Evolutionary conservation across 1,140 invertebrate species (phyloP), one percentile per base, ranked within the genome.

Genomic region (Globodera rostochiensis): DNA sequence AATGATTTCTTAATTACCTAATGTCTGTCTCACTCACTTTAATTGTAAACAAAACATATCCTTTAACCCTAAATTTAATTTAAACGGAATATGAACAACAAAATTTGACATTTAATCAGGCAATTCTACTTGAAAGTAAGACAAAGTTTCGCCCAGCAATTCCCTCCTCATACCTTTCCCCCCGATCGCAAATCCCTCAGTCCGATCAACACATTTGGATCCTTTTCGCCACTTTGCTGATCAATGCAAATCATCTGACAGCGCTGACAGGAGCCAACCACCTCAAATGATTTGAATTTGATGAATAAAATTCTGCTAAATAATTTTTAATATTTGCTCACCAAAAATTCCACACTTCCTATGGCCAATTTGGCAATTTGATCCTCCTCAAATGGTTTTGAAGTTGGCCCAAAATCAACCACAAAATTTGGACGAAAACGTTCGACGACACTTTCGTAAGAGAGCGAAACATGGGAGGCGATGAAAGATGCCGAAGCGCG

Each of bases 201-300:
- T 6, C 95, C 94, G 80, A 93, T 91, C n/a, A 97, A 90, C 4
- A 95, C 95, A 90, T 96, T 95, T 1, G 93, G 92, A 15, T 94
- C 94, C 87, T 94, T 94, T 86, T 93, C 89, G 1, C 94, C 94
- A 15, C 93, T 95, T 15, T 91, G 91, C 91, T 96, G 95, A 91
- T 97, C 93, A 79, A 97, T 94, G 85, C 95, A 96, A 71, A 97
- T 94, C 94, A 97, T 97, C 91, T 96, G 95, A 90, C 96, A 45
- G 13, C 21, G 73, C 53, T 53, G 53, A 9, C 73, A 49, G 13
- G 76, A 36, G 79, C 79, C 13, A 85, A 77, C 80, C 84, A 74
- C 6, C 71, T 75, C 15, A 70, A 67, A 84, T 36, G 15, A 19
- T 19, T 19, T 6, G 19, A 13, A 64, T 64, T 64, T 64, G 57